Conservation (phyloP, 2,888 invertebrate species). For the Melanophora roralis region DNA sequence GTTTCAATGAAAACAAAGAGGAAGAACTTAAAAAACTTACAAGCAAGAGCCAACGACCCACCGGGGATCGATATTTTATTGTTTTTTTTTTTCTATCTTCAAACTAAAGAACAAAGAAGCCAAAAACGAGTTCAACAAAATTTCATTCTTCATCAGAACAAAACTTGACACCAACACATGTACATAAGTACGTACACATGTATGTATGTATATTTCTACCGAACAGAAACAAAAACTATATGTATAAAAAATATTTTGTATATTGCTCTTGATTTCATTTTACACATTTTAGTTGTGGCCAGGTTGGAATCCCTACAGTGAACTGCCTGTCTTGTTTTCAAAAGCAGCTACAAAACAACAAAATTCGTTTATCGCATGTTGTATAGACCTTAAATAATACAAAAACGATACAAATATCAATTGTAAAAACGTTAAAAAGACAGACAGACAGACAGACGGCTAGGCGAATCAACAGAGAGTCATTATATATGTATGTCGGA, state of each 20-base stretch:
- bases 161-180: conserved; percentile 7
- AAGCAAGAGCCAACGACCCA: conserved; percentile 38
- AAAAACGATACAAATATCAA: conserved; percentile 19
- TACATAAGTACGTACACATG: too few species aligned
- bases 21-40: neutral
- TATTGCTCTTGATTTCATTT: conserved; percentile 20
- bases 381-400: conserved; percentile 47
- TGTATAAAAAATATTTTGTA: neutral
- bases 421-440: conserved; percentile 5
- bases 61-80: conserved; percentile 57
- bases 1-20: neutral
- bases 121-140: conserved; percentile 27
- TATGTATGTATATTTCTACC: too few species aligned
- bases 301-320: conserved; percentile 7
- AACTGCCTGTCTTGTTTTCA: neutral
- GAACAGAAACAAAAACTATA: neutral
- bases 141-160: conserved; percentile 28
- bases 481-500: neutral
- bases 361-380: conserved; percentile 55
- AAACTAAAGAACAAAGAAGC: conserved; percentile 23
- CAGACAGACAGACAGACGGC: neutral
- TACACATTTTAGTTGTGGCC: conserved; percentile 6
- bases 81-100: neutral
- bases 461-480: too few species aligned
- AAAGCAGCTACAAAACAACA: neutral